A percentile compares a stretch with the other conserved stretches of the same genome.
Conservation (phyloP, 1,140 invertebrate genomes). For the Gryllus bimaculatus region DNA sequence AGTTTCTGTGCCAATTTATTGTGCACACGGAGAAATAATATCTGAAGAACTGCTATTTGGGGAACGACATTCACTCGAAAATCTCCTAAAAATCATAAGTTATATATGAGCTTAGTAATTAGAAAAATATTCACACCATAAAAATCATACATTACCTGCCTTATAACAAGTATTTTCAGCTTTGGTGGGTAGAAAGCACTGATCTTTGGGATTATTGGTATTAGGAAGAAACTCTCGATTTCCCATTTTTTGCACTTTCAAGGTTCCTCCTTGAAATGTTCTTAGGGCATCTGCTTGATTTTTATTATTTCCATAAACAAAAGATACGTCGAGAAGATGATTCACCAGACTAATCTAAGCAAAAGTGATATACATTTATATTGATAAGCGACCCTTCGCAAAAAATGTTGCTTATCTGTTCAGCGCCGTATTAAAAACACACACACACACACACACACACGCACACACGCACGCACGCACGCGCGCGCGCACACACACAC, state of each 20-base stretch:
- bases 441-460: no score
- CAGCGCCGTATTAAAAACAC: no score
- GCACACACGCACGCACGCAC: no score
- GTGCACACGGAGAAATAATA: conserved; percentile 73
- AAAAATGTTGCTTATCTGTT: no score
- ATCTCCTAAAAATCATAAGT: conserved; percentile 46
- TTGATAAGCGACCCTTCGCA: no score
- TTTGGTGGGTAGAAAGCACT: no score
- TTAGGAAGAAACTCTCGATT: neutral
- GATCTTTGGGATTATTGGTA: neutral
- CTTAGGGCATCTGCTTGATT: neutral
- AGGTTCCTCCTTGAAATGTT: neutral
- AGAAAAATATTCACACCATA: no score
- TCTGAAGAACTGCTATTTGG: conserved; percentile 71
- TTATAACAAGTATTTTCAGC: no score
- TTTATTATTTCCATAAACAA: neutral
- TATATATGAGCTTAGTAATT: no score
- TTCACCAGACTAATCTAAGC: neutral
- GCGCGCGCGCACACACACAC: no score
- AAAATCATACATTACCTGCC: no score
- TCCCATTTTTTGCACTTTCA: neutral
- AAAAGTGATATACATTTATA: no score
- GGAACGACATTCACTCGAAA: conserved; percentile 69
- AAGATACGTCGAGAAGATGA: neutral
- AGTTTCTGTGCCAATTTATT: conserved; percentile 64